Evolutionary conservation across 2,113 vertebrate genomes (phyloP).

Genomic region (Kobus ellipsiprymnus): DNA sequence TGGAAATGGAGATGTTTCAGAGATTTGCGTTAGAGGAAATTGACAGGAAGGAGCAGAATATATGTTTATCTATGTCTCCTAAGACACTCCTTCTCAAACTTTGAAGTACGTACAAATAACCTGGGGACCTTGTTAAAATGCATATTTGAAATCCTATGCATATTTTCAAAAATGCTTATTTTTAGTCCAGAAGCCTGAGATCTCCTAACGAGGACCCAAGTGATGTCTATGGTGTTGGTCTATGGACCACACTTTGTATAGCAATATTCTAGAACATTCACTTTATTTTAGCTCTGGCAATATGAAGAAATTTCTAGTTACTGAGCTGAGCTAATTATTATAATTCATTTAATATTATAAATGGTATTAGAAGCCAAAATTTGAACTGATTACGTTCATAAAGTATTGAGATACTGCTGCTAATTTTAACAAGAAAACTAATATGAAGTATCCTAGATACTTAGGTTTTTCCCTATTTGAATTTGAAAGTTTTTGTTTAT

Average conservation of each 20-base stretch:
- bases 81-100: background rate
- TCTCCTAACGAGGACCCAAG: background rate
- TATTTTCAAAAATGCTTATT: background rate
- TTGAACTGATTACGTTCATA: background rate
- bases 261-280: background rate
- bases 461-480: background rate
- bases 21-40: background rate
- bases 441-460: background rate
- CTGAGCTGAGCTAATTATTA: background rate
- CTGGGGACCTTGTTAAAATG: background rate
- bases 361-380: background rate
- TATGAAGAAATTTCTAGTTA: background rate
- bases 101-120: background rate
- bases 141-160: background rate
- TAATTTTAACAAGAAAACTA: background rate
- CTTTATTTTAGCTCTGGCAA: background rate
- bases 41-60: background rate
- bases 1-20: background rate
- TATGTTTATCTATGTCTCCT: background rate
- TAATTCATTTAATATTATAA: background rate
- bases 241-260: background rate
- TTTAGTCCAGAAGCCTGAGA: background rate
- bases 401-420: background rate
- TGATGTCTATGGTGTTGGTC: background rate
- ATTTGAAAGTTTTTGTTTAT: background rate